A percentile compares a stretch with the other conserved stretches of the same genome.
phyloP scores from a whole-genome alignment of 2,113 vertebrate species.

The Pelvicachromis taeniatus region DNA sequence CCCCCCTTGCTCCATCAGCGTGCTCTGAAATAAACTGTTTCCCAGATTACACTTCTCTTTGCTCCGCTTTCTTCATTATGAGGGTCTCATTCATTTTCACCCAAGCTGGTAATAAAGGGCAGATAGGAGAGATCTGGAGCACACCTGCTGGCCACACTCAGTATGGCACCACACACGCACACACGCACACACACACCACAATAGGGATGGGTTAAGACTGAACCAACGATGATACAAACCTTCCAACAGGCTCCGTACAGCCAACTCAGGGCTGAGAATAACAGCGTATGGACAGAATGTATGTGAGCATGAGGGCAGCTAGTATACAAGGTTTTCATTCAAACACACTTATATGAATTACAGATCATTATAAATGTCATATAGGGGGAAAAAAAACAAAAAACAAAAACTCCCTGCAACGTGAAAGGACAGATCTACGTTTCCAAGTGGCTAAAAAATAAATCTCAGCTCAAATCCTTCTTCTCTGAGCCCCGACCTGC shows the following conservation, averaged over 20 bases:
- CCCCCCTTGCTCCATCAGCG: not conserved
- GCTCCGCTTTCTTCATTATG: not conserved
- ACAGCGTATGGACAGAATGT: not conserved
- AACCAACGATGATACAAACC: slow-evolving; percentile 48
- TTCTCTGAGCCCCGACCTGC: not conserved
- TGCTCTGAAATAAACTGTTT: slow-evolving; percentile 4
- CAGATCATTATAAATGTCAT: not conserved
- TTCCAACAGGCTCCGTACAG: slow-evolving; percentile 3
- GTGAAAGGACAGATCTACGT: not conserved
- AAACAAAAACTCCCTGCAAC: no score
- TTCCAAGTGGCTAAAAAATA: not conserved
- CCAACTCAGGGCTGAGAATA: slow-evolving; percentile 28
- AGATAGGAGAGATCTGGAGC: slow-evolving; percentile 1
- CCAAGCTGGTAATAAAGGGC: not conserved
- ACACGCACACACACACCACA: slow-evolving; percentile 19
- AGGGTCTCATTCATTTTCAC: not conserved
- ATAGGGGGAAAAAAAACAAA: not conserved
- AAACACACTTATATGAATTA: not conserved
- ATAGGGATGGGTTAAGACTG: slow-evolving; percentile 46
- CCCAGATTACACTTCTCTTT: not conserved
- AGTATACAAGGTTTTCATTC: not conserved
- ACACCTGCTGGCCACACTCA: slow-evolving; percentile 8
- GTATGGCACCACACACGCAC: not conserved
- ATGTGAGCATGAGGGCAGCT: not conserved
- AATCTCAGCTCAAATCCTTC: not conserved